Base-by-base conservation (phyloP, 1,140 invertebrate genomes). In the Nebria ingens region DNA sequence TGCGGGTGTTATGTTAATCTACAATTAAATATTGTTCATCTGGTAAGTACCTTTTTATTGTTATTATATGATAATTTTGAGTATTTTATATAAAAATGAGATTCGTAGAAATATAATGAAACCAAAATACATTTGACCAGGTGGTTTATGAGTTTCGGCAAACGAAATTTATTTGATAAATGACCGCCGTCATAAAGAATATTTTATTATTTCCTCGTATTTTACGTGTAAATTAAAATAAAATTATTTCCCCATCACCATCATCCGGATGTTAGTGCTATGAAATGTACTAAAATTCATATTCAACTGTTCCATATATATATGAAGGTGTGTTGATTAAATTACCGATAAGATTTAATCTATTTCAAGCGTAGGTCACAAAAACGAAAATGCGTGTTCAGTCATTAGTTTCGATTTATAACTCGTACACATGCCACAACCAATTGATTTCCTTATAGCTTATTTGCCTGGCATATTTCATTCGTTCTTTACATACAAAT, bases 371-470 rank as follows among this genome's bases (percentile, higher is more conserved):
- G 17, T 17, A 45, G 40, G 6, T 45, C 40, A 45, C 40, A 9
- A 45, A 45, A 9, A 45, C 40, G 40, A 45, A 45, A 45, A 45
- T 45, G 6, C 25, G 15, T 17, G 9, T 45, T 45, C 40, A 9
- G 15, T 45, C 40, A 45, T 45, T 45, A 17, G 4, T 4, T 9
- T 45, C 40, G 40, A 45, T 45, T 45, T 45, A 45, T 17, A 45
- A 45, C 40, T 11, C 17, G 9, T 45, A 17, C 9, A 45, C 40
- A 45, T 45, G 40, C 40, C 4, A 45, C 13, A 29, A 17, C 3
- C 40, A 45, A 45, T 45, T 45, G 40, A 45, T 45, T 45, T 45
- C 9, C 3, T 45, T 45, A 45, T 45, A 4, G 17, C 40, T 45
- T 45, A 34, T 34, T 34, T 34, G 6, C 25, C 25, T n/a, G n/a